Base-by-base conservation (phyloP, 2,113 vertebrate species). In the Menidia beryllina region DNA sequence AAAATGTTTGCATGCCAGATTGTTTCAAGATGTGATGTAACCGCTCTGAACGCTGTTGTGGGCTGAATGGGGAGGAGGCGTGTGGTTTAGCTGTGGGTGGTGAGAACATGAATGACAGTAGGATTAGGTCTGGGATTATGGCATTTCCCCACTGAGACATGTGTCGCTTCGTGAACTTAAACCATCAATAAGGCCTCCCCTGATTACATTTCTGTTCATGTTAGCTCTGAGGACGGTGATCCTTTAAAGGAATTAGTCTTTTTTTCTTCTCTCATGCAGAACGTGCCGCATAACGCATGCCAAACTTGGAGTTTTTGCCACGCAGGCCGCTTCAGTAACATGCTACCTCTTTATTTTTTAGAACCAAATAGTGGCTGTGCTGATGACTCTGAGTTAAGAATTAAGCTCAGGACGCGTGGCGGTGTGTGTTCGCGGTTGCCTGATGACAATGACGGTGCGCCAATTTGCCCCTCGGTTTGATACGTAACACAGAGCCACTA, bases 391-490 rank as follows among this genome's bases (percentile, higher is more conserved):
- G 20, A 14, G 43, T 62, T 66, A 81, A 43, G 72, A 48, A 75
- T 77, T 48, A n/a, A 81, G 61, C 27, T 11, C 70, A 47, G 61
- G 54, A 55, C 54, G 39, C 63, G 72, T 17, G 38, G 41, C 64
- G 49, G 60, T 19, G 38, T 19, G 38, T 45, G 74, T 52, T 75
- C 10, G 2, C 23, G 54, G 75, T 58, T 75, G 75, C 49, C 41
- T 57, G 67, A 53, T 50, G 64, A 72, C 71, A 61, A 84, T 82
- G 55, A 43, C 19, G 36, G 52, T 7, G 73, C 20, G 13, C 52
- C 74, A 62, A 79, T 79, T 76, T 77, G 66, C 72, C 77, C n/a
- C 67, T 65, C 38, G 15, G 66, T 80, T 71, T 84, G 85, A 79
- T 84, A 60, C 55, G 47, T 66, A 86, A 88, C 83, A 86, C 47